Base-by-base conservation (phyloP, 2,797 vertebrate genomes). In the Eulemur rubriventer region DNA sequence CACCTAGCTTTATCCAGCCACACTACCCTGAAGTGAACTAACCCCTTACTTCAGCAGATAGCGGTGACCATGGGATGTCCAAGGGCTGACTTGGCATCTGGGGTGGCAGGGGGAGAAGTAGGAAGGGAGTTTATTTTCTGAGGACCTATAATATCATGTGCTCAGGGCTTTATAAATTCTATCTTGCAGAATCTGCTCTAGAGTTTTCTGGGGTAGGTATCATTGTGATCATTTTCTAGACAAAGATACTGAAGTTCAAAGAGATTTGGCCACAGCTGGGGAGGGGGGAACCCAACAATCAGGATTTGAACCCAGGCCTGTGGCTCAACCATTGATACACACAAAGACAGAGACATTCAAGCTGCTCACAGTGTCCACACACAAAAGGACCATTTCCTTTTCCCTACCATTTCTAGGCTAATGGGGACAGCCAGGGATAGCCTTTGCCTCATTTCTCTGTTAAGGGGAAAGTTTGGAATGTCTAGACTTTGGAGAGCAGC, bases 191-290 rank as follows among this genome's bases (percentile, higher is more conserved):
- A 85, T 93, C 33, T 78, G 4, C 38, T 38, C 52, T 88, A 11
- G 17, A 84, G 61, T 38, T 63, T 96, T 89, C 61, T 14, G 16
- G 61, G 75, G 1, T 35, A 38, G 38, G 41, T 41, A 80, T 57
- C 82, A 76, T 57, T 65, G 18, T 73, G 57, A 72, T 92, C 10
- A 67, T 75, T 87, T 92, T 67, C 75, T 82, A 48, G 57, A 72
- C 48, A 80, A 82, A 91, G 67, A 89, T 48, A 70, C 9, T 94
- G 30, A 95, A 61, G 18, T 89, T 94, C 86, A 90, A 73, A 89
- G 91, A 94, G 33, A 92, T 52, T 83, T 92, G 59, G 76, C 57
- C 57, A 88, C 4, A 65, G 63, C n/a, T 57, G 17, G n/a, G 7
- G 73, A 14, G 24, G 20, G 10, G 24, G 18, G 16, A 46, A 35